phyloP scores from a whole-genome alignment of 2,113 vertebrate genomes.

The Orycteropus afer region DNA sequence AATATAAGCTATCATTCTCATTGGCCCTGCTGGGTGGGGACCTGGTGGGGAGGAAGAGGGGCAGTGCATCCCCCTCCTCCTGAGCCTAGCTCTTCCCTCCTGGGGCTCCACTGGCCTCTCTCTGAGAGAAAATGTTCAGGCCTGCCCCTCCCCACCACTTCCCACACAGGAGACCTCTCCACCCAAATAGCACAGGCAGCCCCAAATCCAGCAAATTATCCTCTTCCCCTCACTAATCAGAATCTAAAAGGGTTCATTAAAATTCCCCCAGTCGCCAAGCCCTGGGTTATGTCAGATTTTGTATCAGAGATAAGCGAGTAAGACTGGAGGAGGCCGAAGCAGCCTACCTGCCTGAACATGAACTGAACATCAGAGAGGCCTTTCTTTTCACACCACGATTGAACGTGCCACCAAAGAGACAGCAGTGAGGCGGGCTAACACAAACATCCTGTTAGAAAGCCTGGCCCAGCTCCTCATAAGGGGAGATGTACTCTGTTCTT shows the following conservation, averaged over 20 bases:
- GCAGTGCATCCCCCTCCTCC: not conserved
- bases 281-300: conserved; percentile 63
- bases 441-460: not conserved
- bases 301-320: conserved; percentile 63
- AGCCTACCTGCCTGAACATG: conserved; percentile 59
- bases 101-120: too few relatives aligned
- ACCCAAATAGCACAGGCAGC: not conserved
- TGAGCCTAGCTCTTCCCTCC: not conserved
- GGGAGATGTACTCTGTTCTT: not conserved
- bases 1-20: not conserved
- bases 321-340: conserved; percentile 33
- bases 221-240: conserved; percentile 38
- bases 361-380: conserved; percentile 44
- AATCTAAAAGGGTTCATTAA: conserved; percentile 66
- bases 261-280: conserved; percentile 58
- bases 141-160: not conserved
- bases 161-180: not conserved
- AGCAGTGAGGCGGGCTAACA: not conserved
- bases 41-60: not conserved
- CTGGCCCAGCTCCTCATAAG: not conserved
- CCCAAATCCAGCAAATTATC: not conserved
- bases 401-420: conserved; percentile 25
- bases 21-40: not conserved
- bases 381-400: conserved; percentile 18
- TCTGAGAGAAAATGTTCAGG: not conserved